These are phyloP conservation scores for Falco biarmicus DNA, from an alignment of 2,797 vertebrate genomes.

Conservation along the genomic window DNA sequence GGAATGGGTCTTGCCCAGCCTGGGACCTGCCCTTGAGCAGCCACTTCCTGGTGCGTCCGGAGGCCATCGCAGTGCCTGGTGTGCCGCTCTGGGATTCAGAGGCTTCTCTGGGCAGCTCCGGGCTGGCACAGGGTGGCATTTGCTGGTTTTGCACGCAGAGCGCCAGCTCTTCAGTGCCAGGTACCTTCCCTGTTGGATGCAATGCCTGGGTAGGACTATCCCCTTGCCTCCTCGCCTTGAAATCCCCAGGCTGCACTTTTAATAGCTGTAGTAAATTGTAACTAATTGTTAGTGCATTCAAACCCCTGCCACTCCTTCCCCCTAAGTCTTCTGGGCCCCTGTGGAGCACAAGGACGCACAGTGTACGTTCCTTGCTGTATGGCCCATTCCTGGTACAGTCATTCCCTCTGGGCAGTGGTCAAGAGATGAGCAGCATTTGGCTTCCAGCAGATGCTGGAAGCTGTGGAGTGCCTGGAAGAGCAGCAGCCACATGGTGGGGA, in stretches of 20 bases:
- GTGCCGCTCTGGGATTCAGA: accelerated
- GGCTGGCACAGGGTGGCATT: background rate
- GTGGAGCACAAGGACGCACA: background rate
- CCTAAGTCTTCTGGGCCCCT: conserved; percentile 21
- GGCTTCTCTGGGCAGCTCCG: background rate
- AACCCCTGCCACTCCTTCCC: conserved; percentile 62
- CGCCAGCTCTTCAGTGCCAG: background rate
- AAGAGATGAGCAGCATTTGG: background rate
- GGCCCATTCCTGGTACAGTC: background rate
- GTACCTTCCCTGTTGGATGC: background rate
- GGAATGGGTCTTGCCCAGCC: background rate
- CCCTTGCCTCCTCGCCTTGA: background rate
- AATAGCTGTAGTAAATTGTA: conserved; percentile 55
- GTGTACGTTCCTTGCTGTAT: accelerated
- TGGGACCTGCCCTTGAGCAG: background rate
- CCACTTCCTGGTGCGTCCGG: background rate
- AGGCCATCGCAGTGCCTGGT: background rate
- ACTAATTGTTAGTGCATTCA: conserved; percentile 54
- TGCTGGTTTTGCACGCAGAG: background rate
- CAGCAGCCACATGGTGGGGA: background rate
- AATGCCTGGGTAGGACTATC: background rate
- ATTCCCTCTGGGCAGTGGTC: conserved; percentile 17
- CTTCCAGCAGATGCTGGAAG: background rate
- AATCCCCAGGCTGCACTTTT: conserved; percentile 55
- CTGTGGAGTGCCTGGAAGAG: background rate